Percentiles rank a stretch among this genome's conserved stretches.
Evolutionary conservation across 2,797 vertebrate genomes (phyloP).

Genomic region (Melanotaenia parkinsoni): DNA sequence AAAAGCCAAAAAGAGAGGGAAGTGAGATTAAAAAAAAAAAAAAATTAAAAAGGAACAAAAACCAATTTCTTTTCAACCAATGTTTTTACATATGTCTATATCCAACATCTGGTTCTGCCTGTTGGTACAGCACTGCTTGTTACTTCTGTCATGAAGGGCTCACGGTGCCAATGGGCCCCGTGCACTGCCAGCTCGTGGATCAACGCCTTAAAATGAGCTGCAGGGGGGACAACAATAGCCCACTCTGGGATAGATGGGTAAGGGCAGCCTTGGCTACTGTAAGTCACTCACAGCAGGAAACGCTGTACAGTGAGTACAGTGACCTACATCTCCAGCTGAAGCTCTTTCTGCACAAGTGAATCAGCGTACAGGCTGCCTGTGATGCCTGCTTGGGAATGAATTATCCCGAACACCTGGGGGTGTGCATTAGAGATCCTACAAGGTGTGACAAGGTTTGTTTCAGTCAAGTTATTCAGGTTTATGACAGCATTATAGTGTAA

Average conservation of each 20-base stretch:
- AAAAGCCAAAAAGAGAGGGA: constrained; percentile 7
- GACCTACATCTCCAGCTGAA: constrained; percentile 70
- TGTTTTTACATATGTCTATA: not conserved
- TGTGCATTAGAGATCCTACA: constrained; percentile 1
- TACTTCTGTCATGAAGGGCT: constrained; percentile 17
- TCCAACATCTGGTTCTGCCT: not conserved
- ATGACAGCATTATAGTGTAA: not conserved
- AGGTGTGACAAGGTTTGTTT: not conserved
- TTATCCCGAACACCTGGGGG: constrained; percentile 6
- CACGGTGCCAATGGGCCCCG: constrained; percentile 14
- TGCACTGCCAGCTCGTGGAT: constrained; percentile 54
- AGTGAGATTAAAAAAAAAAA: not conserved
- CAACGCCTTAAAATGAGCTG: constrained; percentile 61
- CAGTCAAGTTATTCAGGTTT: not conserved
- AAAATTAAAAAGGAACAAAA: constrained; percentile 6
- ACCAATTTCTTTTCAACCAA: not conserved
- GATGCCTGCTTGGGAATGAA: constrained; percentile 37
- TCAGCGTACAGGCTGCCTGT: constrained; percentile 41
- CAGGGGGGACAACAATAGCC: constrained; percentile 59
- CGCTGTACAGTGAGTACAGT: constrained; percentile 61
- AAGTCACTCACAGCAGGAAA: constrained; percentile 43
- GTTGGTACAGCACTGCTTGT: not conserved
- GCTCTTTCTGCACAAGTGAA: constrained; percentile 52
- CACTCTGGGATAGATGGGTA: constrained; percentile 15
- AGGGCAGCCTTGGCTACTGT: constrained; percentile 44